phyloP scores from a whole-genome alignment of 1,140 invertebrate genomes.

The Brachionus rubens region DNA sequence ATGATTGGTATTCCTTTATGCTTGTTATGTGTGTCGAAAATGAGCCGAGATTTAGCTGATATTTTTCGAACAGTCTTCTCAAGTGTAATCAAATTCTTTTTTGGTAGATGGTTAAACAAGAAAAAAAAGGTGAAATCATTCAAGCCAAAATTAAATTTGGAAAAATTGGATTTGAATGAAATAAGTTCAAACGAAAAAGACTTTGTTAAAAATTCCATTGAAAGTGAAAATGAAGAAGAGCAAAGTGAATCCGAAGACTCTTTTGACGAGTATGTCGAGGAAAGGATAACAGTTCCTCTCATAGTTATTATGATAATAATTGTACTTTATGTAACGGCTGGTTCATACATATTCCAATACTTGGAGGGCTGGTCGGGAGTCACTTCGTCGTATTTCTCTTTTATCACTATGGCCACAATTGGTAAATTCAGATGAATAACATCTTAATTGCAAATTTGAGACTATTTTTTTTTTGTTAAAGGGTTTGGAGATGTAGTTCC shows the following conservation, averaged over 20 bases:
- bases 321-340: not conserved
- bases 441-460: not conserved
- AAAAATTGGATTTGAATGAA: not conserved
- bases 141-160: not conserved
- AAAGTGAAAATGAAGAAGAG: not conserved
- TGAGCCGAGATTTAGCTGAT: constrained; percentile 33
- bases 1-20: constrained; percentile 45
- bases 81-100: not conserved
- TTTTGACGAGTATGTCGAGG: not conserved
- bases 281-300: constrained; percentile 8
- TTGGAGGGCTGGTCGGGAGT: constrained; percentile 11
- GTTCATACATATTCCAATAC: not conserved
- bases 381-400: constrained; percentile 20
- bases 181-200: not conserved
- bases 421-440: not conserved
- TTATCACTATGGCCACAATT: constrained; percentile 37
- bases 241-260: not conserved
- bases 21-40: constrained; percentile 22
- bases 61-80: constrained; percentile 19
- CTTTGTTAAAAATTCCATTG: constrained; percentile 15
- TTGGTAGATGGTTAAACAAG: not conserved
- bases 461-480: constrained; percentile 9
- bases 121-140: not conserved
- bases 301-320: not conserved
- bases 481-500: constrained; percentile 33